phyloP scores from a whole-genome alignment of 1,140 invertebrate species.

The Uloborus diversus region DNA sequence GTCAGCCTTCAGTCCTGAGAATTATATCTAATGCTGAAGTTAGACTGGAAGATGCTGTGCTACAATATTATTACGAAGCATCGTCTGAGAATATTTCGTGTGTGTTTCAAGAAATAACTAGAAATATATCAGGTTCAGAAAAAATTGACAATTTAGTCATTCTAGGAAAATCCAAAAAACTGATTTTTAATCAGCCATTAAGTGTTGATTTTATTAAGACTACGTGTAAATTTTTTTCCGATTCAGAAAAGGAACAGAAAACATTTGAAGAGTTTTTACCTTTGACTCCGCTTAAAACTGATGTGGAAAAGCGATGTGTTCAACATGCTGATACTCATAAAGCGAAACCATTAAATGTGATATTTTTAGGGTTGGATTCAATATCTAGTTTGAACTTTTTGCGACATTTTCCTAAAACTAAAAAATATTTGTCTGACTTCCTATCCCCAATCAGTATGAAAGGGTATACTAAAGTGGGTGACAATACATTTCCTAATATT shows the following conservation, averaged over 20 bases:
- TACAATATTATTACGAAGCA: constrained; percentile 45
- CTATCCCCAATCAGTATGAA: constrained; percentile 33
- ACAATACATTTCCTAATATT: constrained; percentile 64
- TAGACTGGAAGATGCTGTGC: constrained; percentile 32
- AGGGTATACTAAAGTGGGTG: constrained; percentile 64
- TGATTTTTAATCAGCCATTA: constrained; percentile 36
- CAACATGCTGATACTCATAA: background rate
- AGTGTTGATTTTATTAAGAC: constrained; percentile 41
- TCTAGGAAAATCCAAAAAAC: background rate
- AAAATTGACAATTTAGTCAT: constrained; percentile 24
- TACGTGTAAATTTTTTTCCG: background rate
- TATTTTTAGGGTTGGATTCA: constrained; percentile 62
- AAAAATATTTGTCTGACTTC: background rate
- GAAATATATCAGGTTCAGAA: background rate
- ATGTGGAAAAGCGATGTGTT: constrained; percentile 21
- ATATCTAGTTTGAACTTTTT: constrained; percentile 60
- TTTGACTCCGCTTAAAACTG: constrained; percentile 45
- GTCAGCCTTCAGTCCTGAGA: constrained; percentile 25
- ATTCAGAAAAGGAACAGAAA: background rate
- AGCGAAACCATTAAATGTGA: constrained; percentile 52
- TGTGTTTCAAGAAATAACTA: constrained; percentile 5
- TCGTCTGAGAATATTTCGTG: constrained; percentile 10
- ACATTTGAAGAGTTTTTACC: constrained; percentile 44
- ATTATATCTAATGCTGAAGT: constrained; percentile 17
- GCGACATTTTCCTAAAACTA: constrained; percentile 61